Percentiles rank a stretch among this genome's conserved stretches.
Conservation (phyloP, 2,113 vertebrate genomes). For the Callocephalon fimbriatum region DNA sequence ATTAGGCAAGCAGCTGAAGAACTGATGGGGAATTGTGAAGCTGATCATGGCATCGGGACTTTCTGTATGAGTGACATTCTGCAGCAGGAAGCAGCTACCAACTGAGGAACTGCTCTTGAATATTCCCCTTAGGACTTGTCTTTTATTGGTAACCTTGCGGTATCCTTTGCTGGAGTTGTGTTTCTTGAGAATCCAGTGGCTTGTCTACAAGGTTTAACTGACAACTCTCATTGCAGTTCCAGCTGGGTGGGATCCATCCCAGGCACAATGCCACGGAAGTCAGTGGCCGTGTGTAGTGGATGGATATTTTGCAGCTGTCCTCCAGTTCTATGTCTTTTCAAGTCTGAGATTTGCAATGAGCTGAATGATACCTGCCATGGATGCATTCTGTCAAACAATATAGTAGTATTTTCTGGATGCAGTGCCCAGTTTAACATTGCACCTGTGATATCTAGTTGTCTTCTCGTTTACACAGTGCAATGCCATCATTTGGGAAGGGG, state of each 20-base stretch:
- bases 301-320: neutral
- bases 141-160: constrained; percentile 42
- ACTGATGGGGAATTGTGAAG: constrained; percentile 70
- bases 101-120: neutral
- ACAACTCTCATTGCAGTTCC: neutral
- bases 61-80: constrained; percentile 53
- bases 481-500: neutral
- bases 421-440: neutral
- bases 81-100: neutral
- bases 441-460: neutral
- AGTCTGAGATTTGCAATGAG: neutral
- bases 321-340: neutral
- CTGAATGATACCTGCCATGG: neutral
- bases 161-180: neutral
- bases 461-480: neutral
- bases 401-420: neutral
- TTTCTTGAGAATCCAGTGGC: neutral
- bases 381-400: neutral
- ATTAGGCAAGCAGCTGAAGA: constrained; percentile 76
- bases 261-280: neutral
- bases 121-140: constrained; percentile 39
- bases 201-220: neutral
- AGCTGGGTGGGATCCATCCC: neutral
- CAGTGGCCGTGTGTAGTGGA: accelerated
- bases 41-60: constrained; percentile 67